A percentile compares a stretch with the other conserved stretches of the same genome.
Conservation (phyloP, 2,888 invertebrate genomes). For the Eilema griseolum region DNA sequence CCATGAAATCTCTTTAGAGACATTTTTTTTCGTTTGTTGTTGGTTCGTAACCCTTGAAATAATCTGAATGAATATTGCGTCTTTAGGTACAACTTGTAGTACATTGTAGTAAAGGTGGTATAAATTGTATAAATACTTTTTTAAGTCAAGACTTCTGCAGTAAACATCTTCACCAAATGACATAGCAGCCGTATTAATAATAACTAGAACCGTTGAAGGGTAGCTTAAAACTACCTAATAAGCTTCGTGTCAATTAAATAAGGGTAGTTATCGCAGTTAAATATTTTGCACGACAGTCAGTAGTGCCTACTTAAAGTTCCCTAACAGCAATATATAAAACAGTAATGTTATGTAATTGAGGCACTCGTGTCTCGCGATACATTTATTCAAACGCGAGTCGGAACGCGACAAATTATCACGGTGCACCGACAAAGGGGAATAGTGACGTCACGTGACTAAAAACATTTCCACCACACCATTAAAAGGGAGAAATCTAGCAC, state of each 20-base stretch:
- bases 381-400: constrained; percentile 51
- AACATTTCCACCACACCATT: constrained; percentile 71
- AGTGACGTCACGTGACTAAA: constrained; percentile 57
- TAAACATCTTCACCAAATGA: too few species aligned
- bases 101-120: too few species aligned
- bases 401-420: constrained; percentile 53
- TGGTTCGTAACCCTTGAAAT: too few species aligned
- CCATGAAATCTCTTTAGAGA: too few species aligned
- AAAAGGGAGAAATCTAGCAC: constrained; percentile 61
- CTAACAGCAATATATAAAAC: constrained; percentile 39
- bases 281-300: constrained; percentile 17
- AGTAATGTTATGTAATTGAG: constrained; percentile 44
- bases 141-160: too few species aligned
- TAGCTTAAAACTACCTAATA: not conserved
- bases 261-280: not conserved
- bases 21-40: too few species aligned
- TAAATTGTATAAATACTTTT: too few species aligned
- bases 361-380: constrained; percentile 47
- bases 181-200: not conserved
- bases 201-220: not conserved
- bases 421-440: constrained; percentile 49
- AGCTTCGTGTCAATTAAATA: not conserved
- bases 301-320: constrained; percentile 22
- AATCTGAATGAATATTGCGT: too few species aligned
- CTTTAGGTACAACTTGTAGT: too few species aligned